Evolutionary conservation across 2,113 vertebrate genomes (phyloP).

Genomic region (Paratilapia polleni): DNA sequence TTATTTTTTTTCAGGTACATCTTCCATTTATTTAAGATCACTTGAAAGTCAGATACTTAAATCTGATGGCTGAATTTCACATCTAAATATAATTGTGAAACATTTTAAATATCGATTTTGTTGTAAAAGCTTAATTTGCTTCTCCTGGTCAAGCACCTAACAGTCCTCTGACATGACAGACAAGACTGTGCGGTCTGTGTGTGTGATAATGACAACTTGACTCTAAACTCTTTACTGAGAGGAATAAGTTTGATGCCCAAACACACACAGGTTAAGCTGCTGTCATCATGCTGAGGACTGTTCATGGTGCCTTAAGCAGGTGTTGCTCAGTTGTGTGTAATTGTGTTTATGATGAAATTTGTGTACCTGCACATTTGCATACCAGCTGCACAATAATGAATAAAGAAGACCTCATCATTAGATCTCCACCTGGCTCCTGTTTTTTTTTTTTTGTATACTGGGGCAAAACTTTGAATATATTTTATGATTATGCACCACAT

Average conservation of each 20-base stretch:
- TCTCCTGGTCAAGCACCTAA: slow-evolving; percentile 18
- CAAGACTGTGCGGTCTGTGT: slow-evolving; percentile 42
- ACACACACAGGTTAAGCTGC: slow-evolving; percentile 42
- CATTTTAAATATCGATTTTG: background rate
- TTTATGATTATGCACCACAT: too few relatives aligned
- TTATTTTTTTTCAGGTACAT: slow-evolving; percentile 43
- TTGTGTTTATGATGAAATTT: background rate
- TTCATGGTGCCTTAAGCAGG: slow-evolving; percentile 10
- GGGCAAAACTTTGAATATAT: background rate
- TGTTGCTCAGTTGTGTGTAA: background rate
- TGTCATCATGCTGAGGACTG: background rate
- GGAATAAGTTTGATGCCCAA: slow-evolving; percentile 76
- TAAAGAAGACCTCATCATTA: slow-evolving; percentile 18
- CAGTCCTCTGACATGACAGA: background rate
- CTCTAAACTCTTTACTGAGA: slow-evolving; percentile 76
- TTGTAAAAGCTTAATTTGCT: background rate
- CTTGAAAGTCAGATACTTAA: slow-evolving; percentile 14
- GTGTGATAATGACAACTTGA: slow-evolving; percentile 80
- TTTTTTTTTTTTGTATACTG: background rate
- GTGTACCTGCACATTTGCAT: background rate
- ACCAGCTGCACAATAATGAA: slow-evolving; percentile 19
- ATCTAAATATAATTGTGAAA: background rate
- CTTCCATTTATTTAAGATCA: background rate
- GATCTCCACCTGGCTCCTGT: background rate
- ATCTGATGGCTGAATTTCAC: slow-evolving; percentile 8